Percentiles rank a stretch among this genome's conserved stretches.
Conservation (phyloP, 2,113 vertebrate species). For the Laticauda colubrina region DNA sequence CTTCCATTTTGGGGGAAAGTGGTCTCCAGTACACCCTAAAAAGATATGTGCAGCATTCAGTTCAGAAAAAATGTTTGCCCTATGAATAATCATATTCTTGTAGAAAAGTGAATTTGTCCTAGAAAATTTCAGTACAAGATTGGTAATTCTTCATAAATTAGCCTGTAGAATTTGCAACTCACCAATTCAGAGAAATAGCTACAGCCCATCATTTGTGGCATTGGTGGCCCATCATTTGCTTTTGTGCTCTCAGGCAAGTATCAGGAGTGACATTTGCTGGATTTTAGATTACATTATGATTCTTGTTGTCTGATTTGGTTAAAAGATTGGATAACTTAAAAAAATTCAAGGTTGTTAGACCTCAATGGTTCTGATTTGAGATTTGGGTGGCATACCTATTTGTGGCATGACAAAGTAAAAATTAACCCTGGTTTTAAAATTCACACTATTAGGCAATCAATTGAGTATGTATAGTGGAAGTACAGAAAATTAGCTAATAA, state of each 20-base stretch:
- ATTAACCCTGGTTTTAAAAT: too few relatives aligned
- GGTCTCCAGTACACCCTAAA: not conserved
- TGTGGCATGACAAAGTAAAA: not conserved
- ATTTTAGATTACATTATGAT: not conserved
- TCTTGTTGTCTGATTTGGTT: not conserved
- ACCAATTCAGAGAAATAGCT: not conserved
- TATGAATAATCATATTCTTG: not conserved
- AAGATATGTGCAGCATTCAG: not conserved
- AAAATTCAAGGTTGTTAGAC: not conserved
- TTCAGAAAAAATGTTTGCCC: not conserved
- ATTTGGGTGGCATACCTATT: not conserved
- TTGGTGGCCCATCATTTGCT: not conserved
- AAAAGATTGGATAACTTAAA: not conserved
- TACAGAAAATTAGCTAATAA: too few relatives aligned
- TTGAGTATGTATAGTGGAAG: too few relatives aligned
- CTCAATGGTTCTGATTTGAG: not conserved
- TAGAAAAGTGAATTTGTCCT: not conserved
- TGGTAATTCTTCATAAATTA: not conserved
- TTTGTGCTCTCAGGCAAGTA: not conserved
- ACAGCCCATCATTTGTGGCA: not conserved
- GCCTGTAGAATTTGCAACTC: not conserved
- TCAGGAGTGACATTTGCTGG: not conserved
- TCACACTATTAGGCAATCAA: too few relatives aligned
- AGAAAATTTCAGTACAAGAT: not conserved
- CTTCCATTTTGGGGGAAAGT: not conserved